Base-by-base conservation (phyloP, 2,797 vertebrate species). In the Orestias chungarensis region DNA sequence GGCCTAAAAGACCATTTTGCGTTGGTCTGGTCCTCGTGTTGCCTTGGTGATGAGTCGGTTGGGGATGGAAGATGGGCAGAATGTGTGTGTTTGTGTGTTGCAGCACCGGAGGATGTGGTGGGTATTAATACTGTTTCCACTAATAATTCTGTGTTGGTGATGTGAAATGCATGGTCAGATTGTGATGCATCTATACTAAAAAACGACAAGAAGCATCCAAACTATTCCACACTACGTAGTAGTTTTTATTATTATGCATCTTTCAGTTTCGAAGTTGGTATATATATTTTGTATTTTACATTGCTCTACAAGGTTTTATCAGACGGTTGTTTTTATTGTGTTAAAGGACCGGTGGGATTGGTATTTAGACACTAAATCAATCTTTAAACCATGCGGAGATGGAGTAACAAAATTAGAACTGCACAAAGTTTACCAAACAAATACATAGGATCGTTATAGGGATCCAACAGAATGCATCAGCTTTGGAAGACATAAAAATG, bases 1-100 rank as follows among this genome's bases (percentile, higher is more conserved):
- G 23, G 35, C 20, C 12, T 40, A 62, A 62, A 23, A 1, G 55
- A 57, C 55, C 17, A 33, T n/a, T 40, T 62, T 62, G n/a, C 40
- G 18, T 40, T 23, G 12, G 20, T n/a, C 23, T 62, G 12, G 35
- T 62, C 35, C 35, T 42, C 15, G 59, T 15, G 59, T 64, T 64
- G 59, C 59, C 59, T 64, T 64, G 59, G 59, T 64, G 59, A 42
- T 40, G 59, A 64, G 38, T 42, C 38, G 12, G 59, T 25, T 62
- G 23, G 59, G 42, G 59, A 61, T 14, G 33, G 55, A 35, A 59
- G 57, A 61, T n/a, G 59, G 38, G 38, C 38, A 64, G 12, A 64
- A 25, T 61, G 59, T 25, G 57, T 33, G 25, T 54, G 57, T 29
- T 12, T 55, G 52, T 31, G 55, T 33, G 57, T 40, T 62, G 23